Conservation (phyloP, 2,888 invertebrate genomes). For the Orthosia gothica region DNA sequence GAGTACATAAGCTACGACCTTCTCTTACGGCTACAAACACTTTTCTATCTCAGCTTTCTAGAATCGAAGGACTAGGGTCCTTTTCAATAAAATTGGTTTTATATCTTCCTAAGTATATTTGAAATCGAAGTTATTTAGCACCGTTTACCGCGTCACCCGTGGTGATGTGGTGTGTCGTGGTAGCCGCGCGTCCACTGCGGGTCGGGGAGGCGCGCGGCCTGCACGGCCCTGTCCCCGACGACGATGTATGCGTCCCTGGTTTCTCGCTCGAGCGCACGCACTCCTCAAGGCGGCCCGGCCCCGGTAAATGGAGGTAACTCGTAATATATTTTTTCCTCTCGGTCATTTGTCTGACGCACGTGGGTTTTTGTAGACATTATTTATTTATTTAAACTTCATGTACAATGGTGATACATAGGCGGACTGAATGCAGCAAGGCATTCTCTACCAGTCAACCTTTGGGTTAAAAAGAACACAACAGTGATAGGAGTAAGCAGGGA, state of each 20-base stretch:
- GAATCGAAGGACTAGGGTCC: constrained; percentile 68
- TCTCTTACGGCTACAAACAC: constrained; percentile 12
- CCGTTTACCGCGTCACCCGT: constrained; percentile 21
- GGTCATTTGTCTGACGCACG: constrained; percentile 85
- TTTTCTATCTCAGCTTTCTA: constrained; percentile 13
- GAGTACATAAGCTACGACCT: constrained; percentile 9
- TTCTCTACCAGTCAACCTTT: no score
- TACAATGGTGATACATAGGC: no score
- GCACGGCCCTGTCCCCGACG: no score
- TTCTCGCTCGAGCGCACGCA: background rate
- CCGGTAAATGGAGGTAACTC: constrained; percentile 73
- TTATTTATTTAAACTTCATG: no score
- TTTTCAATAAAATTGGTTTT: constrained; percentile 77
- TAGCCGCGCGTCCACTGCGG: background rate
- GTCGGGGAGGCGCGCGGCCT: no score
- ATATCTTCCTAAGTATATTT: constrained; percentile 79
- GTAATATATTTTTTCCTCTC: constrained; percentile 83
- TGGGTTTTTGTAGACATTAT: constrained; percentile 85
- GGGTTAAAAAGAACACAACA: no score
- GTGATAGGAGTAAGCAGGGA: no score
- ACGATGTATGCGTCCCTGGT: constrained; percentile 1
- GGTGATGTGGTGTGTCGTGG: constrained; percentile 12
- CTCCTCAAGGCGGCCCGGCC: constrained; percentile 4
- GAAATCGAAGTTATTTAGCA: constrained; percentile 77
- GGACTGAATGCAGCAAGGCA: no score